phyloP scores from a whole-genome alignment of 1,140 invertebrate species.

The Daktulosphaira vitifoliae region DNA sequence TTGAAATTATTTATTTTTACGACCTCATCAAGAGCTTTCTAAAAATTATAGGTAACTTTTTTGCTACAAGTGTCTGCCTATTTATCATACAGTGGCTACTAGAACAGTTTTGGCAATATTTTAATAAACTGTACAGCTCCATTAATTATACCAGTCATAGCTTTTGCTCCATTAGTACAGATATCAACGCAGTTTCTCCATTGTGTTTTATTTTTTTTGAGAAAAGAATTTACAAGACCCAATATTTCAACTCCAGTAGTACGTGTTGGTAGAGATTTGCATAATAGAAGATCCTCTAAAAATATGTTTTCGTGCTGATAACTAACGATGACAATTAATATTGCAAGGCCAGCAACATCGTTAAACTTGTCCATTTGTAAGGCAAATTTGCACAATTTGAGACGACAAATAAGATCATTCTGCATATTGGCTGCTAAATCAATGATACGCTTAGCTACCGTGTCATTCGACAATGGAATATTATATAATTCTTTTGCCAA shows the following conservation, averaged over 20 bases:
- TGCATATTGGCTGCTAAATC: constrained; percentile 14
- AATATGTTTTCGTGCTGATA: constrained; percentile 16
- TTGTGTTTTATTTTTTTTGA: background rate
- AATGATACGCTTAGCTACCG: constrained; percentile 1
- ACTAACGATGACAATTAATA: constrained; percentile 34
- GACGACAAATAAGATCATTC: constrained; percentile 35
- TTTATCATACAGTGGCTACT: no score
- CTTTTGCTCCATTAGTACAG: constrained; percentile 14
- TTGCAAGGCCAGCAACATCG: constrained; percentile 31
- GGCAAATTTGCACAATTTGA: constrained; percentile 33
- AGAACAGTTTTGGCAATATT: no score
- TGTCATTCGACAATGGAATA: constrained; percentile 33
- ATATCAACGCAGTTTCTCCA: constrained; percentile 17
- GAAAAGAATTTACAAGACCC: background rate
- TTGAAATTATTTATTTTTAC: no score
- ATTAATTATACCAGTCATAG: constrained; percentile 16
- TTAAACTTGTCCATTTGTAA: constrained; percentile 34
- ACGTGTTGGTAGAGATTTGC: constrained; percentile 6
- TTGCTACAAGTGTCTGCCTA: no score
- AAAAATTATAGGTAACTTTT: no score
- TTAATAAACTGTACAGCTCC: background rate
- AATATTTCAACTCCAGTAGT: constrained; percentile 6
- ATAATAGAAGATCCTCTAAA: constrained; percentile 10
- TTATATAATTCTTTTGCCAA: constrained; percentile 10
- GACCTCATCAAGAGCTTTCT: no score